Base-by-base conservation (phyloP, 2,797 vertebrate genomes). In the Scolopax bukidnonensis region DNA sequence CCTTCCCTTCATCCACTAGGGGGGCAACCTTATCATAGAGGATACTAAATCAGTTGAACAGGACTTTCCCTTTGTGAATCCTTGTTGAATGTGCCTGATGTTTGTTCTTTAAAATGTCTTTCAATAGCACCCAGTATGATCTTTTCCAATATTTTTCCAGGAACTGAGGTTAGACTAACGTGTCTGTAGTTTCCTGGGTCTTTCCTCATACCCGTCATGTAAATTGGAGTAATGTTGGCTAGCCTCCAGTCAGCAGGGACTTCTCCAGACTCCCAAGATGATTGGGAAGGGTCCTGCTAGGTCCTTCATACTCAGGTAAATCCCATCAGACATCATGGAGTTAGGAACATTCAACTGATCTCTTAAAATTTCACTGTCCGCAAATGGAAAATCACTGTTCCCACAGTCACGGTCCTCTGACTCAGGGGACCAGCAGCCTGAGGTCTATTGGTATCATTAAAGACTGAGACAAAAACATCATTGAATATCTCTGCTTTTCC, bases 161-260 rank as follows among this genome's bases (percentile, higher is more conserved):
- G 36, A 36, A 4, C 47, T 70, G 47, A 57, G 20, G 32, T 33
- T 47, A 92, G 33, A 57, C 33, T 23, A 43, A 73, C 41, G 36
- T 20, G 8, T 74, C 41, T 61, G 17, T 61, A n/a, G 8, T 43
- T 36, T 16, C 38, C 70, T 11, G 10, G 3, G 3, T 57, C 54
- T 43, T 81, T 23, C 4, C 32, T 81, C 38, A 38, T 1, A 1
- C 15, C 9, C 11, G 65, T 57, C 28, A 43, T 36, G 7, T 47
- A 88, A 54, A 10, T 3, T 41, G n/a, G 19, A 71, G 76, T 16
- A 76, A 59, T 0, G 0, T 0, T 59, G 28, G 7, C 40, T 45
- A 33, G 11, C 40, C 32, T n/a, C 53, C 43, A 83, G 28, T 10
- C 40, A 63, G 63, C 0, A 9, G 8, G 11, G 30, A 67, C 11